These are phyloP conservation scores for Crematogaster levior DNA, from an alignment of 2,888 invertebrate species.

Conservation along the genomic window DNA sequence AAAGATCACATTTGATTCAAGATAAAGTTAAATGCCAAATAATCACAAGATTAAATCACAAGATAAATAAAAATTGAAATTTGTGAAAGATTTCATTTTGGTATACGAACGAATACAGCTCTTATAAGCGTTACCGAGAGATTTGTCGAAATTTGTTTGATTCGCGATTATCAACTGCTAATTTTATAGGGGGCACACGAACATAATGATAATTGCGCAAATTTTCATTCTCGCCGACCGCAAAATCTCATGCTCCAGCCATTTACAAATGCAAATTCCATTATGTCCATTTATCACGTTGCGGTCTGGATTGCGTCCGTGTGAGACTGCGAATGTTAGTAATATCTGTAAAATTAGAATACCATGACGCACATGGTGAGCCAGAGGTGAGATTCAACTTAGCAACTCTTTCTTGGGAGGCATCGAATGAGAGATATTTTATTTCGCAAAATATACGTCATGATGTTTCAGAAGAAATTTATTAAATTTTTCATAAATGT, in stretches of 20 bases:
- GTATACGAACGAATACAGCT: not conserved
- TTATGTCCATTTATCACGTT: conserved; percentile 35
- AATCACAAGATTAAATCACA: not conserved
- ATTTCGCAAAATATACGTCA: not conserved
- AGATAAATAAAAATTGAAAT: conserved; percentile 15
- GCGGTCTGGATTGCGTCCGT: conserved; percentile 22
- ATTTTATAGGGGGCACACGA: not conserved
- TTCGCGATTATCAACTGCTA: conserved; percentile 7
- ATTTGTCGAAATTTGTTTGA: conserved; percentile 18
- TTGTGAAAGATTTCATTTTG: not conserved
- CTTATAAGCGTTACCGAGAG: not conserved
- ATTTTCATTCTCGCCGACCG: conserved; percentile 14
- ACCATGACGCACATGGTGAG: not conserved
- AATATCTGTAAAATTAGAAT: conserved; percentile 44
- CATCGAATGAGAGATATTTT: not conserved
- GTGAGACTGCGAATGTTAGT: conserved; percentile 3
- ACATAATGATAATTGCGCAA: conserved; percentile 19
- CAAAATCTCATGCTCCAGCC: conserved; percentile 20
- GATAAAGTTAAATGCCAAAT: not conserved
- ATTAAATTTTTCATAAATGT: not conserved
- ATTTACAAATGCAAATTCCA: conserved; percentile 39
- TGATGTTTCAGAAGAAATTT: not conserved
- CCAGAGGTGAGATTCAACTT: not conserved
- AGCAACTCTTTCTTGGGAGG: not conserved
- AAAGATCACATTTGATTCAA: not conserved